These are phyloP conservation scores for Urosaurus nigricauda DNA, from an alignment of 2,797 vertebrate genomes.

Conservation along the genomic window DNA sequence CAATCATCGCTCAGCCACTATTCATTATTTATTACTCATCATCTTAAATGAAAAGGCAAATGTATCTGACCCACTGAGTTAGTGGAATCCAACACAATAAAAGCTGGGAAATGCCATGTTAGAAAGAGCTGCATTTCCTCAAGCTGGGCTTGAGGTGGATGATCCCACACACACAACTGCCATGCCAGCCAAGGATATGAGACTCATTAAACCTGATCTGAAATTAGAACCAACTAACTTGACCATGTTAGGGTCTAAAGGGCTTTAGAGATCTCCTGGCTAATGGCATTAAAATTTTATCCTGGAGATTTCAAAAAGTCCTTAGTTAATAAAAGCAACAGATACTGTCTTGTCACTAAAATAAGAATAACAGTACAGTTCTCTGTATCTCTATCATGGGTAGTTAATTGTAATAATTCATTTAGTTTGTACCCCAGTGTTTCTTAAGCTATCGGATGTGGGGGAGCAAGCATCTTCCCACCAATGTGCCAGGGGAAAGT, in stretches of 20 bases:
- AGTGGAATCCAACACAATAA: background rate
- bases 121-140: slow-evolving; percentile 17
- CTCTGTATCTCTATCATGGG: background rate
- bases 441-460: no score
- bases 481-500: no score
- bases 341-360: no score
- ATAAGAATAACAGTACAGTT: no score
- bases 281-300: background rate
- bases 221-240: background rate
- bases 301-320: background rate
- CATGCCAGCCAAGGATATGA: background rate
- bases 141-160: background rate
- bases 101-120: slow-evolving; percentile 37
- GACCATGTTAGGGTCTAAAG: background rate
- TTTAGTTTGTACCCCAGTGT: background rate
- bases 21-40: slow-evolving; percentile 19
- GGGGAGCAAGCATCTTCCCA: no score
- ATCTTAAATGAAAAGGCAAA: slow-evolving; percentile 9
- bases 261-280: background rate
- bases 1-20: slow-evolving; percentile 40
- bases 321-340: background rate
- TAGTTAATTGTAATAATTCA: background rate
- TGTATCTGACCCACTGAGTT: background rate
- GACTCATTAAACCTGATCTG: background rate
- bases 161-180: background rate